Evolutionary conservation across 2,888 invertebrate species (phyloP).

Genomic region (Pterostichus niger): DNA sequence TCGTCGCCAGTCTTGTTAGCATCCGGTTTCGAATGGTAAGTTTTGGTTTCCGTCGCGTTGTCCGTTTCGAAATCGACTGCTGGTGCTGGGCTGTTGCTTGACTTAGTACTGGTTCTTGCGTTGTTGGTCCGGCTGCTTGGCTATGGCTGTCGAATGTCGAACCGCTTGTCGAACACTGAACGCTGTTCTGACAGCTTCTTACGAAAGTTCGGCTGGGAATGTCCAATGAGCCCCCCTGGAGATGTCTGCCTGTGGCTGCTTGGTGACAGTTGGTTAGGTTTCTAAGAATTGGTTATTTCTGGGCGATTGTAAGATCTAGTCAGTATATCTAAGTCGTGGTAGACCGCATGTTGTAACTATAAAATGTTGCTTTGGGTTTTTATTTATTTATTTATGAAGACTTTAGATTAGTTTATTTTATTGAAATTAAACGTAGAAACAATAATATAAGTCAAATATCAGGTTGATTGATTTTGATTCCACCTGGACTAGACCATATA

Average conservation of each 20-base stretch:
- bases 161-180: conserved; percentile 40
- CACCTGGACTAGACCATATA: no score
- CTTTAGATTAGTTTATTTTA: no score
- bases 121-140: background rate
- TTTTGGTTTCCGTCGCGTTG: background rate
- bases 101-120: background rate
- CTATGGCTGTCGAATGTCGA: background rate
- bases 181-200: conserved; percentile 58
- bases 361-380: no score
- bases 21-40: conserved; percentile 21
- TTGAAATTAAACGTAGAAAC: no score
- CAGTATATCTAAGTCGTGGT: no score
- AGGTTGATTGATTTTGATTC: no score
- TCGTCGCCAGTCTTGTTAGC: background rate
- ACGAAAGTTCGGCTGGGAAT: conserved; percentile 53
- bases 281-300: conserved; percentile 18
- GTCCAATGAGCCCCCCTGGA: conserved; percentile 30
- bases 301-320: background rate
- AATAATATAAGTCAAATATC: no score
- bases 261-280: conserved; percentile 10
- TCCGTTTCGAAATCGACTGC: background rate
- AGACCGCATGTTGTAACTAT: no score
- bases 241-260: conserved; percentile 40
- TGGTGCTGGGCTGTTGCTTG: background rate
- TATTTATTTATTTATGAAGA: no score